Evolutionary conservation across 2,797 vertebrate species (phyloP).

Genomic region (Emys orbicularis): DNA sequence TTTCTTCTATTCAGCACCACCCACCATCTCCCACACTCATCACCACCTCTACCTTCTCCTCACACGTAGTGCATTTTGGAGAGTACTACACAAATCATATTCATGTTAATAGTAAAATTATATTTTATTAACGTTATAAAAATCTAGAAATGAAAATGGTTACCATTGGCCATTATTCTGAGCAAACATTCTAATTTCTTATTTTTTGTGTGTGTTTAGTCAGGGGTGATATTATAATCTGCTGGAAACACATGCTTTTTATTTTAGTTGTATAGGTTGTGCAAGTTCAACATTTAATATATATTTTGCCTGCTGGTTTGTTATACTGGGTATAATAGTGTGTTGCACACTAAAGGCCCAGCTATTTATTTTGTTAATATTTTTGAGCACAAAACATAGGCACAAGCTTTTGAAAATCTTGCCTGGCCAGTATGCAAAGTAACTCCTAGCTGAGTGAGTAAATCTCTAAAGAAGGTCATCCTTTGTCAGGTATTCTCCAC

Average conservation of each 20-base stretch:
- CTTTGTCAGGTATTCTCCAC: not conserved
- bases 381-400: slow-evolving; percentile 9
- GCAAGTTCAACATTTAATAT: slow-evolving; percentile 5
- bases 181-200: slow-evolving; percentile 21
- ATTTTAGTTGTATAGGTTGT: not conserved
- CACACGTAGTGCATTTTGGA: not conserved
- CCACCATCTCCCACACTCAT: not conserved
- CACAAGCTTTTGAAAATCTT: not conserved
- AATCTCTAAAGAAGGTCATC: not conserved
- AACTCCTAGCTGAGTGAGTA: fast-evolving
- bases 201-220: not conserved
- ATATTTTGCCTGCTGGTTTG: not conserved
- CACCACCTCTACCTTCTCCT: not conserved
- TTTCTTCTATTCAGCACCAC: not conserved
- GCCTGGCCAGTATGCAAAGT: not conserved
- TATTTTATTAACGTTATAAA: not conserved
- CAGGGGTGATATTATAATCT: not conserved
- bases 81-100: not conserved
- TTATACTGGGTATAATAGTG: not conserved
- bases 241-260: slow-evolving; percentile 14
- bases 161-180: not conserved
- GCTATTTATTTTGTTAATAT: not conserved
- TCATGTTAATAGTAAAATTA: not conserved
- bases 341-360: not conserved
- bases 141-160: not conserved